Conservation (phyloP, 2,888 invertebrate genomes). For the Cerastoderma edule region DNA sequence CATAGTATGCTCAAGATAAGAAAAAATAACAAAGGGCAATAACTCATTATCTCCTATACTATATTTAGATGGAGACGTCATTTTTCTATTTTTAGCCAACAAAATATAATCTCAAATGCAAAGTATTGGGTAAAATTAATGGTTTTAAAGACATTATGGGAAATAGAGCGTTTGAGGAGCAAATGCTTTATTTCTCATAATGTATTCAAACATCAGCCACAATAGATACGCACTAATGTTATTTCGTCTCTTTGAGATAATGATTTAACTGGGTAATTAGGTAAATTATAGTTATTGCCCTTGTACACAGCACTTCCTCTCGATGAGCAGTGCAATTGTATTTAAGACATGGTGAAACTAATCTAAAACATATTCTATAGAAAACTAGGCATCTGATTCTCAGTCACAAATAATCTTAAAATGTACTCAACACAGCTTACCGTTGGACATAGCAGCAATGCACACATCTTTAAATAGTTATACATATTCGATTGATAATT, state of each 20-base stretch:
- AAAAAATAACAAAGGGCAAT: slow-evolving; percentile 15
- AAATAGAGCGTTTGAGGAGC: neutral
- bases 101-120: neutral
- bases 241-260: too few relatives aligned
- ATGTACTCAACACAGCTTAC: too few relatives aligned
- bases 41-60: slow-evolving; percentile 1
- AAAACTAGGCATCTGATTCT: too few relatives aligned
- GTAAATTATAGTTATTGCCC: neutral
- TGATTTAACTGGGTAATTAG: neutral
- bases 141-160: neutral
- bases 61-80: neutral
- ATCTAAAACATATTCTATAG: too few relatives aligned
- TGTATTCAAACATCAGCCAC: too few relatives aligned
- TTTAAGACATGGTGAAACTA: too few relatives aligned
- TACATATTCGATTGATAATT: too few relatives aligned
- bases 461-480: too few relatives aligned
- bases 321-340: neutral
- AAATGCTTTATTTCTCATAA: too few relatives aligned
- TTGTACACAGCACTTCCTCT: slow-evolving; percentile 7
- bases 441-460: too few relatives aligned
- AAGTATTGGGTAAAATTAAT: neutral
- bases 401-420: too few relatives aligned
- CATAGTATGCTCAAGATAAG: neutral
- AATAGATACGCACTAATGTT: too few relatives aligned
- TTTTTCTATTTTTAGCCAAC: neutral